These are phyloP conservation scores for Zonitis immaculata DNA, from an alignment of 2,888 invertebrate genomes.

Conservation along the genomic window DNA sequence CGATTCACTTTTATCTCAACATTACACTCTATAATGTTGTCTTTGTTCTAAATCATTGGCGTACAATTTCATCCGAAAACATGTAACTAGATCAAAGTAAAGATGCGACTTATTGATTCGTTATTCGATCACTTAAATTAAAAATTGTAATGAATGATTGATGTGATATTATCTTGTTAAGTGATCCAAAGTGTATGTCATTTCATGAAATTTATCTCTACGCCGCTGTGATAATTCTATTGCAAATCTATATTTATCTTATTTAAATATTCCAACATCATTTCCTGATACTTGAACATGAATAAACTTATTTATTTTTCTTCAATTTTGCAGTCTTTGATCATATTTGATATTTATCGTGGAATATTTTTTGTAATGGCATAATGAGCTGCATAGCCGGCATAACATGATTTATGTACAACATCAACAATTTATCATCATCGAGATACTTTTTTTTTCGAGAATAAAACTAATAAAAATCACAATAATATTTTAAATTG, in stretches of 20 bases:
- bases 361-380: neutral
- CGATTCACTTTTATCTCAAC: conserved; percentile 22
- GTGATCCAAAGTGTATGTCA: too few species aligned
- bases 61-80: too few species aligned
- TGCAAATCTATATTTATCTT: neutral
- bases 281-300: conserved; percentile 11
- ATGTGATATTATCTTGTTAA: too few species aligned
- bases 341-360: conserved; percentile 1
- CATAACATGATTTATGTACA: neutral
- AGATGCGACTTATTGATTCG: too few species aligned
- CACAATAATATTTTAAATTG: neutral
- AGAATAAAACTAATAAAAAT: neutral
- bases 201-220: too few species aligned
- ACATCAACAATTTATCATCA: neutral
- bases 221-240: neutral
- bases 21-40: conserved; percentile 16
- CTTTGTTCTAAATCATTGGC: conserved; percentile 12
- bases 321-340: neutral
- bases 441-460: too few species aligned
- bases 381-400: neutral
- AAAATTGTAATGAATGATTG: too few species aligned
- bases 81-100: too few species aligned
- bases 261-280: conserved; percentile 5
- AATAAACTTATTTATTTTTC: conserved; percentile 7
- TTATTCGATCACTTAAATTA: too few species aligned